Evolutionary conservation across 2,113 vertebrate species (phyloP), one percentile per base, ranked within the genome.

Genomic region (Anhinga rufa): DNA sequence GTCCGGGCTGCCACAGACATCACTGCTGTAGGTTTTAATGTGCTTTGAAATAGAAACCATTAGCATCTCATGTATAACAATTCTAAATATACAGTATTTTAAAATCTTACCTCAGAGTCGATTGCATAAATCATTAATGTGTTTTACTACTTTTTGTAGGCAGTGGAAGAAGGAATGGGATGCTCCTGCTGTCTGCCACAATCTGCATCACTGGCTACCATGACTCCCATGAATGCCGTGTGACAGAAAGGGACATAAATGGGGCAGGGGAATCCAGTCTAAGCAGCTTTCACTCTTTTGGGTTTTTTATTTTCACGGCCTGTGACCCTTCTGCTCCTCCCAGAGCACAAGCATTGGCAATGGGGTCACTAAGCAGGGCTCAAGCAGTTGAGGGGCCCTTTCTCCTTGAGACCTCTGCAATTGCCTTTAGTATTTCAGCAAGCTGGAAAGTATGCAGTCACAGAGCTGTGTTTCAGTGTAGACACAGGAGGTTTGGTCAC

Each of bases 31-130:
- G 74, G 77, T 94, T 97, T 97, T 87, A 94, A 86, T 92, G 71
- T 91, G 62, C 48, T 96, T 91, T 93, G 96, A 97, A 98, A 98
- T 97, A 98, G 97, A 98, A 96, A 87, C 89, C 62, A 28, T 65
- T 80, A 69, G 14, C 52, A 84, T 82, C 83, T 96, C 92, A 84
- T 68, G 72, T 89, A 92, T 51, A 93, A 61, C 32, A 61, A 68
- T 81, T 93, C 68, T 94, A 97, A 96, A 96, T 92, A 95, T 71
- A 95, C 70, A 80, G 22, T 36, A 92, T 95, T 92, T 92, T 95
- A 90, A 60, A 74, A 16, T 85, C 87, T 86, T 91, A 76, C 9
- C 38, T 29, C 17, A 19, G 28, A 78, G 44, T 52, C 46, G n/a
- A 40, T 84, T 74, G 17, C 42, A 62, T 54, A 93, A 82, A 82